Evolutionary conservation across 2,113 vertebrate species (phyloP).

Genomic region (Acanthisitta chloris): DNA sequence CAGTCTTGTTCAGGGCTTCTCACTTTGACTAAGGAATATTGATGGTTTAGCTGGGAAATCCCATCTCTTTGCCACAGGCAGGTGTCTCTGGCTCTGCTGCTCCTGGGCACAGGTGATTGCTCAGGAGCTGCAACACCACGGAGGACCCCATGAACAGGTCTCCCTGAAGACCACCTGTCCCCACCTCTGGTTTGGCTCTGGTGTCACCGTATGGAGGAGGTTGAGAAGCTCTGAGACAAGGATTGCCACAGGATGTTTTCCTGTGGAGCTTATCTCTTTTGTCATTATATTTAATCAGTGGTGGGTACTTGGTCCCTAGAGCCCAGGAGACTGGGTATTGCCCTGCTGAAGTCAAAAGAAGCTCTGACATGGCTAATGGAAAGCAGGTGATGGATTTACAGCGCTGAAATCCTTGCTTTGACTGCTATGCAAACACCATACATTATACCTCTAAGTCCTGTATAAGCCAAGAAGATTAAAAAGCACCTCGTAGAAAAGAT

Average conservation of each 20-base stretch:
- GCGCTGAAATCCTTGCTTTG: background rate
- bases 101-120: background rate
- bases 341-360: background rate
- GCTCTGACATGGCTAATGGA: background rate
- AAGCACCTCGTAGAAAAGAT: background rate
- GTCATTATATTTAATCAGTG: background rate
- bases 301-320: background rate
- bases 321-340: background rate
- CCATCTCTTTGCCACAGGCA: background rate
- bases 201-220: background rate
- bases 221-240: background rate
- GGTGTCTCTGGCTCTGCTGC: background rate
- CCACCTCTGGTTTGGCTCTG: background rate
- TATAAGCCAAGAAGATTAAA: slow-evolving; percentile 30
- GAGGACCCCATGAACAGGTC: background rate
- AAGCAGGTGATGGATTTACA: background rate
- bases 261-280: background rate
- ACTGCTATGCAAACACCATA: slow-evolving; percentile 3
- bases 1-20: background rate
- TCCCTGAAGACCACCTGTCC: rapidly evolving
- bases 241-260: background rate
- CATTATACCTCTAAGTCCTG: background rate
- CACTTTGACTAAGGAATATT: background rate
- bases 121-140: background rate
- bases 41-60: background rate